Base-by-base conservation (phyloP, 2,888 invertebrate genomes). In the Achlya flavicornis region DNA sequence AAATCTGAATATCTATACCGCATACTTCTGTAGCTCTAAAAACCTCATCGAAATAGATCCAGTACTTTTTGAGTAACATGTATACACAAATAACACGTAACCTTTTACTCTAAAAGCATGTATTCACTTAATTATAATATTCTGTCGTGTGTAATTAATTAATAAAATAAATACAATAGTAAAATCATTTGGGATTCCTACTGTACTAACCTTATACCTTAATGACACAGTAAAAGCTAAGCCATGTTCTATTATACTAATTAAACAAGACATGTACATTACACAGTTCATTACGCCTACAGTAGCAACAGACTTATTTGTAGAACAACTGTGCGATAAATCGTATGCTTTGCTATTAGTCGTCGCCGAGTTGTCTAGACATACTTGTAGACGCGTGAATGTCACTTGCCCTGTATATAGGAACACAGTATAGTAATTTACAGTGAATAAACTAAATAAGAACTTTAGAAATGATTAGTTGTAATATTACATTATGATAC, bases 311-410 rank as follows among this genome's bases (percentile, higher is more conserved):
- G 14, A 14, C 12, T 14, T 14, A 14, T 43, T 8, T 41, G 14
- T 46, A 10, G 6, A n/a, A 53, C 53, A 53, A 53, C 19, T 53
- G 53, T 19, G 53, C 8, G 16, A n/a, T 53, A 19, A 19, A 53
- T 53, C 53, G n/a, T 7, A 19, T 53, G 53, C n/a, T 53, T 53
- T 19, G 53, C 53, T 10, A 53, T 53, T 53, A 53, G 53, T 19
- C 16, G 53, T 19, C 53, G 53, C 53, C 53, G 53, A 53, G 3
- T 19, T 53, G 53, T 53, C 53, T 53, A 53, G 53, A 53, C 53
- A 10, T n/a, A 48, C n/a, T 48, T 53, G 53, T 53, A 53, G 46
- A 46, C 46, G 46, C 46, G 46, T 46, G 46, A 46, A 46, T 46
- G 46, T 6, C 43, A 43, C 46, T 46, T 46, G 46, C 46, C 46